Evolutionary conservation across 92 coral and sea anemone species (phyloP), one percentile per base, ranked within the genome.

Genomic region (Phenganax marumi): DNA sequence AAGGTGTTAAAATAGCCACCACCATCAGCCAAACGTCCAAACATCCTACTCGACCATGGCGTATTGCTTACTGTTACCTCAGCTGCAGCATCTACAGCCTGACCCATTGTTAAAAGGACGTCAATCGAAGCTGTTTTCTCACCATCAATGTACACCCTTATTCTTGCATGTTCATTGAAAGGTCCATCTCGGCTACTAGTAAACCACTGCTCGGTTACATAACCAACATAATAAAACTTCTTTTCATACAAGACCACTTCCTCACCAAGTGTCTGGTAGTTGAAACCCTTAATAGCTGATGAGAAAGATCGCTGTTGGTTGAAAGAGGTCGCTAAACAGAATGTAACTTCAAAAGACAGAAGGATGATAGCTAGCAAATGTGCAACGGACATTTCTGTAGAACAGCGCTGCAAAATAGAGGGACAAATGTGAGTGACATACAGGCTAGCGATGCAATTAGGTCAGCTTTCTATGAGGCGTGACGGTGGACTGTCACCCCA

Each of bases 191-290:
- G 58, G 17, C 24, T 21, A 9, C 89, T 80, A 1, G 89, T 73
- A 22, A 81, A 86, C 89, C 89, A 86, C 39, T 86, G 89, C 81
- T 86, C 89, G 10, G 89, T 86, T 0, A 86, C 66, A 25, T 80
- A 84, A 24, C 89, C 89, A 14, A 62, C 81, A 19, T 73, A 69
- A 8, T 80, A 71, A 24, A 78, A 80, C 52, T 73, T 48, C 54
- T 65, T 69, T 73, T 86, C 80, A 53, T 72, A 86, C 19, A 86
- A 72, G 12, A 65, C 25, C 50, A 80, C 71, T 79, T 86, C 89
- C 49, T 68, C 23, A 13, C 57, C 68, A 12, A 69, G 65, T 13
- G 11, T 11, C 10, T 70, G 51, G 16, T 50, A 73, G 22, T 56
- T 7, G 52, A 53, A 84, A 5, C 4, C 46, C 26, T 86, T 86